Base-by-base conservation (phyloP, 64 coral and sea anemone genomes). In the Pocillopora damicornis region DNA sequence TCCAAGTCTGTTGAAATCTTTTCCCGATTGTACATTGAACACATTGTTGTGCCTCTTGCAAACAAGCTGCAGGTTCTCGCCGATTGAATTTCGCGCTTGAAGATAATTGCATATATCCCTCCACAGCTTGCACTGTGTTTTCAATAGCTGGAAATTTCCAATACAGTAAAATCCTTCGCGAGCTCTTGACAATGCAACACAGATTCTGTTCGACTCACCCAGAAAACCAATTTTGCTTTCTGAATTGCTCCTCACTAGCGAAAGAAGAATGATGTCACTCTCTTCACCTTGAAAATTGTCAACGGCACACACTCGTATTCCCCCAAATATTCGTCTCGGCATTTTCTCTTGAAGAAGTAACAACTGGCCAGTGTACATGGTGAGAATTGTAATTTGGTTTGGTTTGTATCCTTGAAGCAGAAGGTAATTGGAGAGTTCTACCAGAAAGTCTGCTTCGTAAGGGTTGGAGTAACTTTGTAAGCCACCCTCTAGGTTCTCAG, bases 201-300 rank as follows among this genome's bases (percentile, higher is more conserved):
- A 89, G 42, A 89, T 80, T 80, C 88, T 89, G 51, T 89, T 89
- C 37, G 88, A 89, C 38, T 89, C 88, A 10, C 57, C 45, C 1
- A 89, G 59, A 62, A 95, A 95, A 61, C 94, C 94, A 75, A 95
- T 95, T 71, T 12, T 76, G 59, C 76, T 80, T 20, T 87, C 69
- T 76, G 74, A 60, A 73, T 75, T 92, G 76, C 94, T 95, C 81
- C 94, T 75, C 4, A 95, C 94, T 51, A 95, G 63, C 0, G 94
- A 95, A 45, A 95, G 79, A 56, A 95, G 87, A 69, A 95, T 89
- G 20, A 95, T 89, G 59, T 95, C 87, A 17, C 82, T 95, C 60
- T 95, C 94, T 87, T 95, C 90, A 59, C 94, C 94, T 87, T 95
- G 94, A 57, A 92, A 95, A 57, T 92, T 95, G 87, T 95, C 90